Evolutionary conservation across 92 coral and sea anemone species (phyloP).

Genomic region (Epizoanthus fatuus): DNA sequence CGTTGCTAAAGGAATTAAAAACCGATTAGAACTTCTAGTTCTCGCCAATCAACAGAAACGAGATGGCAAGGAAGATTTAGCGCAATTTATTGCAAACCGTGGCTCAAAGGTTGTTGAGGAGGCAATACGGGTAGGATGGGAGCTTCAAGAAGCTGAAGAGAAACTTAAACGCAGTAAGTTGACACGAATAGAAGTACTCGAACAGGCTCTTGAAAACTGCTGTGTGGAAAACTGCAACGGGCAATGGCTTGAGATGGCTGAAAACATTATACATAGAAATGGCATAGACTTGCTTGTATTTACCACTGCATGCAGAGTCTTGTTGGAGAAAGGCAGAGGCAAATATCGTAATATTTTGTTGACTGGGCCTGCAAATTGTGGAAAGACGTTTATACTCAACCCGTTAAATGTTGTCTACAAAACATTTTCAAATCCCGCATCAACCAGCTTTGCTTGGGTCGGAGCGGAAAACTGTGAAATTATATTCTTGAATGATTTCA

Average conservation of each 20-base stretch:
- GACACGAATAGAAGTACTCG: conserved; percentile 32
- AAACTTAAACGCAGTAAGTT: conserved; percentile 26
- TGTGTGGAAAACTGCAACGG: conserved; percentile 37
- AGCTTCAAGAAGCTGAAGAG: conserved; percentile 49
- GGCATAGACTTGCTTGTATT: conserved; percentile 33
- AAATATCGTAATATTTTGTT: conserved; percentile 52
- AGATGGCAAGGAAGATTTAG: conserved; percentile 62
- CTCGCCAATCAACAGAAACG: conserved; percentile 53
- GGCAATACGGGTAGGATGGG: conserved; percentile 55
- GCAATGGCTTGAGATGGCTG: conserved; percentile 52
- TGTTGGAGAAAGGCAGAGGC: conserved; percentile 55
- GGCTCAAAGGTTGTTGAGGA: conserved; percentile 58
- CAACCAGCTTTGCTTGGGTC: conserved; percentile 43
- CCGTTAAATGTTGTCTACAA: conserved; percentile 27
- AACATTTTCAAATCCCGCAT: conserved; percentile 42
- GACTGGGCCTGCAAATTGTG: conserved; percentile 24
- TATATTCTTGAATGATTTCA: conserved; percentile 44
- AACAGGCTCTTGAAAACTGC: conserved; percentile 19
- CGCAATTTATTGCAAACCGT: conserved; percentile 61
- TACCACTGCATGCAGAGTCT: conserved; percentile 26
- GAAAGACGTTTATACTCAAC: conserved; percentile 28
- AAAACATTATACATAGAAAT: conserved; percentile 39
- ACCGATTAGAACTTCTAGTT: conserved; percentile 55
- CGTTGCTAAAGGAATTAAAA: conserved; percentile 35
- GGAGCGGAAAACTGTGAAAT: conserved; percentile 44